Evolutionary conservation across 2,797 vertebrate genomes (phyloP), one percentile per base, ranked within the genome.

Genomic region (Tenualosa ilisha): DNA sequence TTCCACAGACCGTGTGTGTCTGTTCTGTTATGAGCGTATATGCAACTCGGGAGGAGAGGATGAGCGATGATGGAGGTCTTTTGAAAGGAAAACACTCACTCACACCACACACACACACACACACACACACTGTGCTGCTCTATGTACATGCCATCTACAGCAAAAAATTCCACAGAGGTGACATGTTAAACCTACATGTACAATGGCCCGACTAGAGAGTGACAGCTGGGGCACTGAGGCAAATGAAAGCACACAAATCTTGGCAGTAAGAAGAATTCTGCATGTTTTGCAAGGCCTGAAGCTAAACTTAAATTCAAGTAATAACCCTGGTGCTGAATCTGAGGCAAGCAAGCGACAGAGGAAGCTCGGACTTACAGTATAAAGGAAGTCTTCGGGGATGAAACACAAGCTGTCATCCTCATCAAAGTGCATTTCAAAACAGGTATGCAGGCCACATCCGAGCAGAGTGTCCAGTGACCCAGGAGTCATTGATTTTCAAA

Each of bases 1-100:
- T 89, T 89, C 85, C 88, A 86, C 75, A 83, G 37, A 75, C 65
- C 8, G 50, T 8, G 1, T 51, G 56, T 82, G 49, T 87, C 86
- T 6, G 12, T 15, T 22, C 20, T 56, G 54, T 86, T 85, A 37
- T 5, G 50, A 51, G 50, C 50, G 11, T 51, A 9, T 51, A 81
- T 81, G 51, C 85, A 82, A 50, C 5, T 13, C 4, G 13, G 31
- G 31, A 12, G 17, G 5, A 40, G 31, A 4, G 31, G 31, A 12
- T 15, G 5, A 40, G 31, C 72, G 83, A 61, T 83, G 72, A 63
- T 82, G 83, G 84, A 89, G 79, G 85, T 50, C 22, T 86, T 63
- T 83, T 3, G n/a, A 83, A 68, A 84, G 63, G 84, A 65, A 31
- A 20, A 85, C 50, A 13, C 9, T 26, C n/a, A 26, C n/a, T 6